Evolutionary conservation across 2,888 invertebrate species (phyloP).

Genomic region (Apomyelois bistriatella): DNA sequence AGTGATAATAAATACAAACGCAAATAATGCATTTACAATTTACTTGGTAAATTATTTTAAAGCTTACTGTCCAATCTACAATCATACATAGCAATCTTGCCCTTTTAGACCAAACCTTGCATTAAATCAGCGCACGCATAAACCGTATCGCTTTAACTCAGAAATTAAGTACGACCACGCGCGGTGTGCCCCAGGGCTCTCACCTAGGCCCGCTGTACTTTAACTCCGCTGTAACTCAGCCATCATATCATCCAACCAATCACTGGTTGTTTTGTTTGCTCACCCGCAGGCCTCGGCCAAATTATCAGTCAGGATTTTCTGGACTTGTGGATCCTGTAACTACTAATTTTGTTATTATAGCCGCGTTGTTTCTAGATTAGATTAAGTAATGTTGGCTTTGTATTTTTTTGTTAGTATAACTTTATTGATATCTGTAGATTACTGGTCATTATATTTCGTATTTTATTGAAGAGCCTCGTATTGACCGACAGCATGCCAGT

Average conservation of each 20-base stretch:
- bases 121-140: constrained; percentile 6
- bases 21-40: too few relatives aligned
- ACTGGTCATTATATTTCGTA: too few relatives aligned
- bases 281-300: constrained; percentile 45
- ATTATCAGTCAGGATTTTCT: constrained; percentile 52
- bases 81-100: not conserved
- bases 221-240: constrained; percentile 30
- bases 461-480: too few relatives aligned
- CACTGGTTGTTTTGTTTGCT: constrained; percentile 64
- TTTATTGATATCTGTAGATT: not conserved
- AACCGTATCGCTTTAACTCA: constrained; percentile 6
- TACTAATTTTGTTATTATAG: constrained; percentile 6
- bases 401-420: not conserved
- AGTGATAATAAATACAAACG: too few relatives aligned
- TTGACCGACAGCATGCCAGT: too few relatives aligned
- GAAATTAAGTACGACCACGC: constrained; percentile 12
- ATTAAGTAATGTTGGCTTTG: not conserved
- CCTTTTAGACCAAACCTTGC: not conserved
- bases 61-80: not conserved
- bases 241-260: constrained; percentile 59
- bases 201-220: constrained; percentile 37
- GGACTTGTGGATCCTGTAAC: constrained; percentile 13
- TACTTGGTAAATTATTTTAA: not conserved
- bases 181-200: constrained; percentile 47
- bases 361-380: constrained; percentile 3